These are phyloP conservation scores for Sesia bembeciformis DNA, from an alignment of 2,888 invertebrate species.

Conservation along the genomic window DNA sequence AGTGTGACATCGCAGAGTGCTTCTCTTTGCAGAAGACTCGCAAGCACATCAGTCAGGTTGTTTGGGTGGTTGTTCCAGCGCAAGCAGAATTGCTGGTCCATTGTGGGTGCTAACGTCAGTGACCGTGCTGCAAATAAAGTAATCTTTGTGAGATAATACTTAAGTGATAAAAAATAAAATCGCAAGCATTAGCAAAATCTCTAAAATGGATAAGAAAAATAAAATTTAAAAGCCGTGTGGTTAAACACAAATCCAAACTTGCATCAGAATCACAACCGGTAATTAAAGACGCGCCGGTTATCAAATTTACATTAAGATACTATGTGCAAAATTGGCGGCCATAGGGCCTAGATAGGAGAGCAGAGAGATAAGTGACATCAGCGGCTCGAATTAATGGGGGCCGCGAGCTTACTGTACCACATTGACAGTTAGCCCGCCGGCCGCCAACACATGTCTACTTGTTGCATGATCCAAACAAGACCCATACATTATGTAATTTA, in stretches of 20 bases:
- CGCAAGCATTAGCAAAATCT: neutral
- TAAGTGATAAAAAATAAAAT: no score
- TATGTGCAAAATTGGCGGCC: constrained; percentile 68
- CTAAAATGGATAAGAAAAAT: neutral
- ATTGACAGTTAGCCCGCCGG: constrained; percentile 73
- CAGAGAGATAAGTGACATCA: constrained; percentile 73
- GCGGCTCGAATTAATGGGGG: constrained; percentile 73
- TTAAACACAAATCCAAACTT: constrained; percentile 40
- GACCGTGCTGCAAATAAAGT: constrained; percentile 64
- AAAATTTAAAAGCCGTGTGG: constrained; percentile 1
- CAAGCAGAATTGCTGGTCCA: constrained; percentile 92
- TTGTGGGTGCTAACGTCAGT: constrained; percentile 75
- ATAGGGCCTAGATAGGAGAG: constrained; percentile 73
- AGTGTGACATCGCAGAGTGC: constrained; percentile 94
- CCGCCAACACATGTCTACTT: constrained; percentile 74
- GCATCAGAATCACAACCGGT: constrained; percentile 46
- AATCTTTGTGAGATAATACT: neutral
- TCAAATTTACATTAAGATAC: constrained; percentile 60
- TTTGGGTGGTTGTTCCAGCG: constrained; percentile 96
- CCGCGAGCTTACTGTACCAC: constrained; percentile 74
- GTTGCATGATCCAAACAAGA: constrained; percentile 70
- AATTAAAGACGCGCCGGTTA: constrained; percentile 60
- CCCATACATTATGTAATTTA: constrained; percentile 74
- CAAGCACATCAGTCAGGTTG: constrained; percentile 92
- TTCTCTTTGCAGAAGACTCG: constrained; percentile 89